Evolutionary conservation across 2,888 invertebrate genomes (phyloP).

Genomic region (Ctenicera cuprea): DNA sequence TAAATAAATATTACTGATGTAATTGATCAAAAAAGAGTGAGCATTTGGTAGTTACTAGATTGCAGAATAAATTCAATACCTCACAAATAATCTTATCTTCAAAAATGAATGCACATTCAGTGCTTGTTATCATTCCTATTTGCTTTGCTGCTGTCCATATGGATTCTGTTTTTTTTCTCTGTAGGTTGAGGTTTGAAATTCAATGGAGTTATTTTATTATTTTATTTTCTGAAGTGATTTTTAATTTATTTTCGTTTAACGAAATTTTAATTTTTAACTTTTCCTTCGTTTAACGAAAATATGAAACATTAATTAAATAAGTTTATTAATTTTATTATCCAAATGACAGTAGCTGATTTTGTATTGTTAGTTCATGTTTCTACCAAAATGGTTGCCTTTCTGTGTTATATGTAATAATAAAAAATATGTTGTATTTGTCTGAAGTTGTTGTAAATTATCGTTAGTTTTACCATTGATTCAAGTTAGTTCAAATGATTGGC

Average conservation of each 20-base stretch:
- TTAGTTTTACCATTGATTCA: conserved; percentile 42
- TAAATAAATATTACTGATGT: no score
- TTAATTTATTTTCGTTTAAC: background rate
- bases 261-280: background rate
- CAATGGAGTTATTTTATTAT: background rate
- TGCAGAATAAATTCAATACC: no score
- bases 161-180: background rate
- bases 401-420: conserved; percentile 46
- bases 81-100: no score
- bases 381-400: conserved; percentile 46
- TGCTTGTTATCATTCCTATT: conserved; percentile 22
- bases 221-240: background rate
- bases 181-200: background rate
- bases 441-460: conserved; percentile 49
- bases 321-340: background rate
- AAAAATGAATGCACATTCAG: background rate
- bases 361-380: conserved; percentile 30
- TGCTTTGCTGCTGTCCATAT: conserved; percentile 5
- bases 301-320: background rate
- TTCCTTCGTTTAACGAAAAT: background rate
- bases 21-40: no score
- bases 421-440: conserved; percentile 50
- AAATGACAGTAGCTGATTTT: conserved; percentile 21
- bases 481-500: conserved; percentile 26
- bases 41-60: no score